Evolutionary conservation across 2,113 vertebrate species (phyloP).

Genomic region (Toxostoma redivivum): DNA sequence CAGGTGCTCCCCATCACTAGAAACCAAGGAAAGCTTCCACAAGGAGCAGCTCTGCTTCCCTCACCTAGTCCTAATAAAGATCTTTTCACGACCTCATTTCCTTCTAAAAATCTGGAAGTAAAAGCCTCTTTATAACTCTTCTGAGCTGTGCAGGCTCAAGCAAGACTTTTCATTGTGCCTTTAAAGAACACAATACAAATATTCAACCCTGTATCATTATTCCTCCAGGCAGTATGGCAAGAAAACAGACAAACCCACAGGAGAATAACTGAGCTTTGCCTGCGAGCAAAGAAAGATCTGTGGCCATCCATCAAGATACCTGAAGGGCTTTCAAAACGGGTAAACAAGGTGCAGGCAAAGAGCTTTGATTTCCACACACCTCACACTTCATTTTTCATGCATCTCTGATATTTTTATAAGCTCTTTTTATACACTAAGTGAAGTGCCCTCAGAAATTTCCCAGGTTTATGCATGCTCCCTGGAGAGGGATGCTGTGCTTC

Average conservation of each 20-base stretch:
- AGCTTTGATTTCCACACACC: not conserved
- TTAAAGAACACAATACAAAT: constrained; percentile 25
- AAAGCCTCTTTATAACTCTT: constrained; percentile 4
- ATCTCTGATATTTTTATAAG: constrained; percentile 20
- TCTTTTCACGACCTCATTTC: not conserved
- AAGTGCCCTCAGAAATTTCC: constrained; percentile 22
- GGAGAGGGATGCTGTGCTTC: not conserved
- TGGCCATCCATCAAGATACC: not conserved
- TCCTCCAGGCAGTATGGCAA: not conserved
- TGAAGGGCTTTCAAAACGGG: not conserved
- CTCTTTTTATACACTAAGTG: not conserved
- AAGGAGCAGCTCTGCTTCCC: not conserved
- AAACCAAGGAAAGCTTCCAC: not conserved
- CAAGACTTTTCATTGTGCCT: not conserved
- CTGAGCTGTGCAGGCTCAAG: not conserved
- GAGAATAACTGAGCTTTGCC: not conserved
- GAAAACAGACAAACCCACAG: not conserved
- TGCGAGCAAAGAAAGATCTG: not conserved
- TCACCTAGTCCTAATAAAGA: not conserved
- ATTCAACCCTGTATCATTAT: not conserved
- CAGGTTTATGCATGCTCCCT: not conserved
- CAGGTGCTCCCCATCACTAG: not conserved
- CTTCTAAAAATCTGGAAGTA: not conserved
- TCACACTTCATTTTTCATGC: not conserved
- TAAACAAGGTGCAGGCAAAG: not conserved